These are phyloP conservation scores for Oncorhynchus masou DNA, from an alignment of 2,113 vertebrate genomes.

Conservation along the genomic window DNA sequence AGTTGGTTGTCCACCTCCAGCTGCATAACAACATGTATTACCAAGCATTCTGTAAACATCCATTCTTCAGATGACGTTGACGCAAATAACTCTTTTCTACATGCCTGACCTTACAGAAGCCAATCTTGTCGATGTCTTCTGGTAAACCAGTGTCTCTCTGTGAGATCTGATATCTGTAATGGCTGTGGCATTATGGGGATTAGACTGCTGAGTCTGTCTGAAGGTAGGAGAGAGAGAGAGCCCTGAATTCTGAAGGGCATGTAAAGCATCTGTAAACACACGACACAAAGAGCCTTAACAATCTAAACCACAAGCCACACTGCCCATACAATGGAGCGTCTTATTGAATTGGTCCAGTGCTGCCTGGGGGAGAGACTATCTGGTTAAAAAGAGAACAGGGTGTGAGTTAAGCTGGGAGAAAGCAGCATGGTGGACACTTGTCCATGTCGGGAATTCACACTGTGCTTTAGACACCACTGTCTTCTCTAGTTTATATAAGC, in stretches of 20 bases:
- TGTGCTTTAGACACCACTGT: background rate
- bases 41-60: background rate
- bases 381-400: background rate
- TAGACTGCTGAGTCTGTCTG: constrained; percentile 44
- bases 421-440: background rate
- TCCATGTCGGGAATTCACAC: background rate
- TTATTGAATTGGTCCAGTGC: constrained; percentile 49
- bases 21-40: background rate
- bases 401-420: background rate
- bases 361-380: background rate
- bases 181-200: constrained; percentile 48
- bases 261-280: constrained; percentile 66
- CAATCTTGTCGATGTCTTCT: background rate
- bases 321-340: constrained; percentile 58
- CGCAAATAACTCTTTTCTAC: background rate
- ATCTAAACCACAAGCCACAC: constrained; percentile 59
- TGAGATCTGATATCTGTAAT: constrained; percentile 41
- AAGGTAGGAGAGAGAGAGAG: constrained; percentile 36
- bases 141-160: constrained; percentile 33
- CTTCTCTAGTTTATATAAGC: background rate
- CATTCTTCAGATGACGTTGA: background rate
- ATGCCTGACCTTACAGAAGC: background rate
- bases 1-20: background rate
- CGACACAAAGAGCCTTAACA: constrained; percentile 56
- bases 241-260: constrained; percentile 48